Evolutionary conservation across 2,797 vertebrate genomes (phyloP).

Genomic region (Coregonus suidteri): DNA sequence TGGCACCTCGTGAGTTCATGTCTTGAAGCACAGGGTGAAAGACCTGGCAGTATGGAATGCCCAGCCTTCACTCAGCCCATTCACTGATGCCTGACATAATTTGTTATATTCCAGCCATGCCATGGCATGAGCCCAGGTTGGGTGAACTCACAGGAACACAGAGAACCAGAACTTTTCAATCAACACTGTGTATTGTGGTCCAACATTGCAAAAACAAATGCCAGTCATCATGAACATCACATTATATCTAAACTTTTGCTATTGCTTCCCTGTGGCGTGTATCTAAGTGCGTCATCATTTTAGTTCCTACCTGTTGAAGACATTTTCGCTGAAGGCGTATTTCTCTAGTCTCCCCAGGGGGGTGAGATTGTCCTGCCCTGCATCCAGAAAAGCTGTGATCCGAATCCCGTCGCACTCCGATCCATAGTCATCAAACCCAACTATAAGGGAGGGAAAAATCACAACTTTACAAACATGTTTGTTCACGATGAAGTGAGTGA

Average conservation of each 20-base stretch:
- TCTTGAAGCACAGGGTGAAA: not conserved
- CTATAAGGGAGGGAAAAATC: constrained; percentile 56
- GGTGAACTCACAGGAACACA: not conserved
- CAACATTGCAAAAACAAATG: not conserved
- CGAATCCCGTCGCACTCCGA: constrained; percentile 87
- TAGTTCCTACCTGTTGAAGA: constrained; percentile 84
- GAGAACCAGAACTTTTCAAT: not conserved
- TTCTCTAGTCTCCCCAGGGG: constrained; percentile 87
- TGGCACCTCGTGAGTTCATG: not conserved
- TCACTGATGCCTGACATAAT: not conserved
- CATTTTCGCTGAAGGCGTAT: constrained; percentile 89
- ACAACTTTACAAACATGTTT: not conserved
- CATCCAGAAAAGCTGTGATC: constrained; percentile 88
- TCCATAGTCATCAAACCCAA: constrained; percentile 91
- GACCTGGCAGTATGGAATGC: not conserved
- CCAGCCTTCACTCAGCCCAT: not conserved
- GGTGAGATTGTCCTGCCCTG: constrained; percentile 86
- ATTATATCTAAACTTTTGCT: not conserved
- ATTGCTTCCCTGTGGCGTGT: not conserved
- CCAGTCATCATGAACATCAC: not conserved
- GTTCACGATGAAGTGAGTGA: not conserved
- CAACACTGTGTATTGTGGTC: not conserved
- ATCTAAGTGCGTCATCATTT: constrained; percentile 32
- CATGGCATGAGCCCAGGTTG: not conserved
- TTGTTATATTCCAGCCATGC: not conserved